These are phyloP conservation scores for Aegypius monachus DNA, from an alignment of 2,113 vertebrate genomes.

Conservation along the genomic window DNA sequence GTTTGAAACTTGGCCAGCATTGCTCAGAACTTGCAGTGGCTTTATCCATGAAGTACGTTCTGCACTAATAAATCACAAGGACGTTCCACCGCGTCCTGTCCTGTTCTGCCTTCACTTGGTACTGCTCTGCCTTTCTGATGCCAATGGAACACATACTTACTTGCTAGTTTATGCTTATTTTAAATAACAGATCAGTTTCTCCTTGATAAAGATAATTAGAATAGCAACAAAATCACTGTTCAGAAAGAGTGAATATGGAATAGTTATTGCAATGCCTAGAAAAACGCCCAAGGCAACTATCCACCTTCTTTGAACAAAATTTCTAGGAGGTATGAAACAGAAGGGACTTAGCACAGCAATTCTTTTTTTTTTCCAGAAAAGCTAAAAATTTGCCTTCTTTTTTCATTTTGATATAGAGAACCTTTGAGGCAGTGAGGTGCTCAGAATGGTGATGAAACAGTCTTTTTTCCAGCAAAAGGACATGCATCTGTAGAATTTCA, in stretches of 20 bases:
- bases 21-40: background rate
- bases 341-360: background rate
- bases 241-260: background rate
- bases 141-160: background rate
- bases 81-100: fast-evolving
- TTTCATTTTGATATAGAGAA: background rate
- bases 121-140: background rate
- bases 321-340: background rate
- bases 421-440: background rate
- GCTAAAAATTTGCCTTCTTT: background rate
- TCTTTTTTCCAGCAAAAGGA: background rate
- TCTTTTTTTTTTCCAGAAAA: background rate
- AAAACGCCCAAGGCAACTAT: background rate
- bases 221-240: background rate
- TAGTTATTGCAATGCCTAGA: background rate
- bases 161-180: background rate
- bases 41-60: background rate
- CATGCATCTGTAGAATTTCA: background rate
- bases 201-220: background rate
- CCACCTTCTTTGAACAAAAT: background rate
- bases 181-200: background rate
- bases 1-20: background rate
- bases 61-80: background rate
- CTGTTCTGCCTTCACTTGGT: background rate
- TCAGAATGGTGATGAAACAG: background rate